Base-by-base conservation (phyloP, 2,113 vertebrate genomes). In the Pipa parva region DNA sequence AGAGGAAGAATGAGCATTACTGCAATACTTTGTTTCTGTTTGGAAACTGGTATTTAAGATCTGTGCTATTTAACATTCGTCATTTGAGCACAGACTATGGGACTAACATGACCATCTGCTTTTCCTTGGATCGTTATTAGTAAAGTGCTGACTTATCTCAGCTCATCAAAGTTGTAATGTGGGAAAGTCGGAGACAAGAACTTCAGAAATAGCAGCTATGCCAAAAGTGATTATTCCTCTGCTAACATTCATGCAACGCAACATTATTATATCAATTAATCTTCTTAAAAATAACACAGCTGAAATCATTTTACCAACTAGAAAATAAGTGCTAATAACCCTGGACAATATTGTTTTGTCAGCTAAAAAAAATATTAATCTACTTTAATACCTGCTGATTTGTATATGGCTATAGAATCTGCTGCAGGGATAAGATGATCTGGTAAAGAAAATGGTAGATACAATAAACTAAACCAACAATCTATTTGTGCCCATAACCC, bases 101-200 rank as follows among this genome's bases (percentile, higher is more conserved):
- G 18, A 28, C 17, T 33, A 33, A 36, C 18, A 20, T 22, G 55
- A 22, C 29, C 55, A 58, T 58, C 55, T 58, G 55, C 18, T 36
- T 29, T 9, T 36, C 13, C 29, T 33, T 21, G 18, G 55, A 58
- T 58, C 29, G 37, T 58, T 58, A 58, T 31, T 36, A 17, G 28
- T 56, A 56, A 56, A 56, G 31, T 20, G 52, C 52, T 56, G 52
- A 56, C 52, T 58, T 36, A 20, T 58, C 55, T 58, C 20, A 10
- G 11, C 31, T 33, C 55, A 31, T 56, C 52, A 55, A 18, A 36
- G 55, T 29, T 36, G 36, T 20, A 18, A 58, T 36, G 55, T 36
- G 28, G 48, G 24, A 54, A 58, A 58, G 29, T 58, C 20, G 13
- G n/a, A 29, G 27, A 37, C n/a, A 11, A 27, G 17, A 29, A 33